Conservation (phyloP, 2,797 vertebrate genomes). For the Erethizon dorsatum region DNA sequence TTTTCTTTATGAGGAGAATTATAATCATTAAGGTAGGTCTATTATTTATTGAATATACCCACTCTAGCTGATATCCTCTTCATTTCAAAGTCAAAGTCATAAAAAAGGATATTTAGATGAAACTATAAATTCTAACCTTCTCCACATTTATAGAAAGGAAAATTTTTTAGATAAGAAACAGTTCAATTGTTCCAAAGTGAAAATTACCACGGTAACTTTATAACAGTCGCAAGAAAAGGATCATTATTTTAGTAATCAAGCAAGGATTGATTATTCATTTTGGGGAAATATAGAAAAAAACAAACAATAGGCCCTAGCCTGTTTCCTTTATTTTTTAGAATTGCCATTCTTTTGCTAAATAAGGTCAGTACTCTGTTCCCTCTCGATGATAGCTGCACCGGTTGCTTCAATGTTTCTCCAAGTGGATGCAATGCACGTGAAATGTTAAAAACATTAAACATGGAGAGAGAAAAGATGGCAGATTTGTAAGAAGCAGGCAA, state of each 20-base stretch:
- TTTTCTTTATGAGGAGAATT: neutral
- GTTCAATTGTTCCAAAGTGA: neutral
- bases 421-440: neutral
- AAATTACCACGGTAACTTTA: conserved; percentile 59
- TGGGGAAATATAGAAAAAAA: neutral
- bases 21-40: neutral
- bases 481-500: too few species aligned
- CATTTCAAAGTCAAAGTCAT: conserved; percentile 35
- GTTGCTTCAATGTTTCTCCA: neutral
- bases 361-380: neutral
- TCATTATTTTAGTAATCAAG: conserved; percentile 56
- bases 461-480: too few species aligned
- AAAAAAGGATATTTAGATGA: conserved; percentile 15
- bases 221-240: conserved; percentile 20
- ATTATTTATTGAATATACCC: neutral
- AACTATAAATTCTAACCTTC: neutral
- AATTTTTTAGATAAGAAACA: neutral
- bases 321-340: neutral
- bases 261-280: conserved; percentile 50
- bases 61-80: neutral
- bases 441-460: neutral
- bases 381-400: neutral
- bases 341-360: neutral
- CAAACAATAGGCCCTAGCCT: neutral
- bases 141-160: neutral